A percentile compares a stretch with the other conserved stretches of the same genome.
These are phyloP conservation scores for Chymomyza caudatula DNA, from an alignment of 2,888 invertebrate genomes.

Conservation along the genomic window DNA sequence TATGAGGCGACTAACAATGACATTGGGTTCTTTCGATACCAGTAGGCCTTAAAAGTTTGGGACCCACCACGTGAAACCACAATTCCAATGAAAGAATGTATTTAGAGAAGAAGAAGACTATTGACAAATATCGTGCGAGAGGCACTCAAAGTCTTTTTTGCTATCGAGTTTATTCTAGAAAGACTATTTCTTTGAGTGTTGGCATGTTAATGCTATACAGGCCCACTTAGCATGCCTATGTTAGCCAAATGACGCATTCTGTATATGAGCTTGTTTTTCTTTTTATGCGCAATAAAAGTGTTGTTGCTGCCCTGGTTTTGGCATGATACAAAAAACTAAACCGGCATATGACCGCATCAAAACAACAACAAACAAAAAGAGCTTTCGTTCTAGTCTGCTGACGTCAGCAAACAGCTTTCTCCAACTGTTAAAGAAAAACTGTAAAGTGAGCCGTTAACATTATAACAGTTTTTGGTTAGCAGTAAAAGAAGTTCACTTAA, in stretches of 20 bases:
- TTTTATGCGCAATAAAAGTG: neutral
- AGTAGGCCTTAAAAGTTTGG: too few relatives aligned
- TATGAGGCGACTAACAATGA: too few relatives aligned
- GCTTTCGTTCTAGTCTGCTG: neutral
- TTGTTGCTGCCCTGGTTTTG: conserved; percentile 6
- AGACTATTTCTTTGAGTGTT: neutral
- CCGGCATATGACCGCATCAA: conserved; percentile 23
- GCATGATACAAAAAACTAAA: conserved; percentile 39
- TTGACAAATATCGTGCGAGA: too few relatives aligned
- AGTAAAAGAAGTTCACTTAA: neutral
- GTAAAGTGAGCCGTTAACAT: neutral
- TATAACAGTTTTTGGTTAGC: too few relatives aligned
- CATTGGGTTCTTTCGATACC: too few relatives aligned
- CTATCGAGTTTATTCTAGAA: neutral
- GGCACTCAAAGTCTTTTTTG: too few relatives aligned
- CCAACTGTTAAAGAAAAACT: neutral
- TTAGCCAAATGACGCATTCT: neutral
- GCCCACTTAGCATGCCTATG: neutral
- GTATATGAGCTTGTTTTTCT: neutral
- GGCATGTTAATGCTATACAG: neutral
- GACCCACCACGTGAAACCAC: too few relatives aligned
- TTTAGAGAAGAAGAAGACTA: too few relatives aligned
- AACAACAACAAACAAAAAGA: conserved; percentile 1
- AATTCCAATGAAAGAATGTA: too few relatives aligned
- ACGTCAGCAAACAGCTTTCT: neutral